Evolutionary conservation across 2,888 invertebrate genomes (phyloP).

Genomic region (Deladenus siricidicola): DNA sequence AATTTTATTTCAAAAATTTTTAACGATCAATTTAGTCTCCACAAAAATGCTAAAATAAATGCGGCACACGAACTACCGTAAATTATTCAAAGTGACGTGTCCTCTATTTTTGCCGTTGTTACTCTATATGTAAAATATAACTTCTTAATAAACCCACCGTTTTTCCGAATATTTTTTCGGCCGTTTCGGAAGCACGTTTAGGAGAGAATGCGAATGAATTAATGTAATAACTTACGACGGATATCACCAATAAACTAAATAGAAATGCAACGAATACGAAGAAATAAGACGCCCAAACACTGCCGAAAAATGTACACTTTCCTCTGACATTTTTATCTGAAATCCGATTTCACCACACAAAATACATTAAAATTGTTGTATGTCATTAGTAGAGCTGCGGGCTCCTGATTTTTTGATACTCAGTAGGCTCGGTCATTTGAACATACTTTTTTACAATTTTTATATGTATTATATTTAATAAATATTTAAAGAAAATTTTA

Average conservation of each 20-base stretch:
- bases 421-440: too few relatives aligned
- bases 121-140: background rate
- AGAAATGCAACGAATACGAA: slow-evolving; percentile 26
- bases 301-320: slow-evolving; percentile 16
- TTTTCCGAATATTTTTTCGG: background rate
- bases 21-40: too few relatives aligned
- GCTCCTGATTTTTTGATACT: background rate
- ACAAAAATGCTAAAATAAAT: too few relatives aligned
- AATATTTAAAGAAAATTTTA: too few relatives aligned
- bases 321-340: too few relatives aligned
- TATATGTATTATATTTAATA: too few relatives aligned
- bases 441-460: too few relatives aligned
- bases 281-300: slow-evolving; percentile 28
- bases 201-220: slow-evolving; percentile 16
- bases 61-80: too few relatives aligned
- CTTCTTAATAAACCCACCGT: background rate
- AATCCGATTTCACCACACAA: too few relatives aligned
- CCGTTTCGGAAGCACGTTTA: background rate
- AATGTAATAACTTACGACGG: slow-evolving; percentile 27
- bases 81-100: too few relatives aligned
- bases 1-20: too few relatives aligned
- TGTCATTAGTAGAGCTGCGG: background rate
- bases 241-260: slow-evolving; percentile 27
- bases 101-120: background rate
- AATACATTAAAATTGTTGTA: too few relatives aligned